phyloP scores from a whole-genome alignment of 2,797 vertebrate species.

The Mallotus villosus region DNA sequence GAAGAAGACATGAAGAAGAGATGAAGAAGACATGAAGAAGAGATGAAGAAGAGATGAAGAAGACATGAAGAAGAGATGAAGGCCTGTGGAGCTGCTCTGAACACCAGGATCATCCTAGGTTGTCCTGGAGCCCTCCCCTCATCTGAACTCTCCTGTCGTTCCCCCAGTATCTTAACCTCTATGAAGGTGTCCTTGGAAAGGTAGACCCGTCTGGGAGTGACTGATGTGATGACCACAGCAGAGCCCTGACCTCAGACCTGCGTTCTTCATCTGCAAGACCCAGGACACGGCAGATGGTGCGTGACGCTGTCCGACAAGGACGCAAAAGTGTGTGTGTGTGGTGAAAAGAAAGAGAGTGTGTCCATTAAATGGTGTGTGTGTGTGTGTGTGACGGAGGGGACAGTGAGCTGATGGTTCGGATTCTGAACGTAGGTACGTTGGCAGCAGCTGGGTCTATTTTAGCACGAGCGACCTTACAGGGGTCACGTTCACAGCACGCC shows the following conservation, averaged over 20 bases:
- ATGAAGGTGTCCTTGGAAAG: too few species aligned
- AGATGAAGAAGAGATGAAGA: too few species aligned
- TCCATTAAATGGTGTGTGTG: not conserved
- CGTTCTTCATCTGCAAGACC: not conserved
- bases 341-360: not conserved
- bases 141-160: not conserved
- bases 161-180: too few species aligned
- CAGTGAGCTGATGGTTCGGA: not conserved
- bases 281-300: slow-evolving; percentile 14
- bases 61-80: too few species aligned
- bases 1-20: too few species aligned
- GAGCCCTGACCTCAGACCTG: not conserved
- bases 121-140: too few species aligned
- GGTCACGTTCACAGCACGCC: slow-evolving; percentile 2
- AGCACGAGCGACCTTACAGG: slow-evolving; percentile 1
- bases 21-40: too few species aligned
- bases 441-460: slow-evolving; percentile 13
- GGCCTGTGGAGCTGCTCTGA: too few species aligned
- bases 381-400: not conserved
- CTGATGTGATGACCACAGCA: not conserved
- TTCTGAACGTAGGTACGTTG: slow-evolving; percentile 11
- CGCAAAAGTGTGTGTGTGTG: slow-evolving; percentile 12
- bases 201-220: not conserved
- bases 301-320: slow-evolving; percentile 10
- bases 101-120: too few species aligned